Conservation (phyloP, 2,797 vertebrate species). For the Sebastiscus tertius region DNA sequence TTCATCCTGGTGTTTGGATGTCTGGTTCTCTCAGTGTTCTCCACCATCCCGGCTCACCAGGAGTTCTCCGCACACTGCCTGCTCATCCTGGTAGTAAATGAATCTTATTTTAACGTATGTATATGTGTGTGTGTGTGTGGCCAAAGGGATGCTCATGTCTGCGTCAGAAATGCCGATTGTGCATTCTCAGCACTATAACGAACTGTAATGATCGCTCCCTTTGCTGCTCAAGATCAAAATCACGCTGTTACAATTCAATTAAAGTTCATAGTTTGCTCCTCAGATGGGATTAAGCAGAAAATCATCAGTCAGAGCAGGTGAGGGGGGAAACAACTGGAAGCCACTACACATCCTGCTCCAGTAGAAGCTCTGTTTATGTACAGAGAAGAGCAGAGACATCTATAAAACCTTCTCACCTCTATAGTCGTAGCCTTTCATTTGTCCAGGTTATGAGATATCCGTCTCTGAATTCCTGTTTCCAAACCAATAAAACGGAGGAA, state of each 20-base stretch:
- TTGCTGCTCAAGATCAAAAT: not conserved
- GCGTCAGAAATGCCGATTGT: not conserved
- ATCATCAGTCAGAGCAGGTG: not conserved
- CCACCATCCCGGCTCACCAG: constrained; percentile 94
- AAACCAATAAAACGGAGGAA: not conserved
- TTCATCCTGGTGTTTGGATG: constrained; percentile 98
- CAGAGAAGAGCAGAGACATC: not conserved
- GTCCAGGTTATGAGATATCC: not conserved
- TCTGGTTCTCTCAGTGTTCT: constrained; percentile 98
- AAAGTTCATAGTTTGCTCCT: not conserved
- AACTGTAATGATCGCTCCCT: constrained; percentile 3
- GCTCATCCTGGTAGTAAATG: constrained; percentile 92
- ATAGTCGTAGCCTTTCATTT: not conserved
- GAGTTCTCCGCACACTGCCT: constrained; percentile 95
- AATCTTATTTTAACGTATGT: not conserved
- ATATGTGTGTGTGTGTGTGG: not conserved
- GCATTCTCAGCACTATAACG: not conserved
- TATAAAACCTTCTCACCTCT: not conserved
- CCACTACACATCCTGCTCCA: no score
- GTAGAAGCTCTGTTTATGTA: not conserved
- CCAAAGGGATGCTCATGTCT: not conserved
- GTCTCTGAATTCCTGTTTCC: not conserved
- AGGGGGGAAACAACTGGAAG: not conserved
- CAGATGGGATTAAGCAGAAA: constrained; percentile 16
- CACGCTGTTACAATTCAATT: not conserved